A percentile compares a stretch with the other conserved stretches of the same genome.
These are phyloP conservation scores for Mactromeris polynyma DNA, from an alignment of 2,888 invertebrate genomes.

Conservation along the genomic window DNA sequence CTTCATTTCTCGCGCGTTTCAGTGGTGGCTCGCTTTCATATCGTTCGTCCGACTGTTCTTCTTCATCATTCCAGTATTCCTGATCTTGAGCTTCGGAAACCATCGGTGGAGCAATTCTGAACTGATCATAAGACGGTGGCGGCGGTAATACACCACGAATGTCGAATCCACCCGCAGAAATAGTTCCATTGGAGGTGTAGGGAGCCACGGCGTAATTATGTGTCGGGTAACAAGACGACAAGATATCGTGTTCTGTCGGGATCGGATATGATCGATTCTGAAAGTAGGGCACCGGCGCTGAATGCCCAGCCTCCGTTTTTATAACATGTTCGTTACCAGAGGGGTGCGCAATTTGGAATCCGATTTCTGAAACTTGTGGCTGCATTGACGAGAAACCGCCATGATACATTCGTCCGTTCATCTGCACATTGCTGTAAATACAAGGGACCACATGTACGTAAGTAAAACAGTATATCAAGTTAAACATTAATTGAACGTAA, in stretches of 20 bases:
- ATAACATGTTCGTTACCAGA: background rate
- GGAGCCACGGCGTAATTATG: constrained; percentile 21
- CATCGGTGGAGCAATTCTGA: constrained; percentile 24
- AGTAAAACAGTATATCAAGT: background rate
- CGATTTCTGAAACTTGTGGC: background rate
- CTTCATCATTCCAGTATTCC: constrained; percentile 22
- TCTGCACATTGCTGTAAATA: constrained; percentile 38
- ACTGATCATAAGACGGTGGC: constrained; percentile 42
- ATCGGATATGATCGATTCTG: constrained; percentile 43
- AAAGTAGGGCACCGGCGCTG: constrained; percentile 22
- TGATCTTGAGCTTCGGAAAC: background rate
- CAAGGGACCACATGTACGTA: background rate
- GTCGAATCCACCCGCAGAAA: constrained; percentile 6
- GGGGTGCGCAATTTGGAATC: background rate
- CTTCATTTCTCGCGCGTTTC: constrained; percentile 44
- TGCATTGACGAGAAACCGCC: background rate
- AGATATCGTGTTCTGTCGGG: background rate
- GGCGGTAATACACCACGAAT: background rate
- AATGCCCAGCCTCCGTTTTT: constrained; percentile 24
- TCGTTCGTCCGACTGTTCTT: constrained; percentile 28
- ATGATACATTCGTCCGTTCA: constrained; percentile 19
- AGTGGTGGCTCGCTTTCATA: constrained; percentile 46
- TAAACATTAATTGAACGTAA: background rate
- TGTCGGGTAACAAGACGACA: background rate
- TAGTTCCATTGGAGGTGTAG: constrained; percentile 8